Base-by-base conservation (phyloP, 2,113 vertebrate genomes). In the Leptobrachium ailaonicum region DNA sequence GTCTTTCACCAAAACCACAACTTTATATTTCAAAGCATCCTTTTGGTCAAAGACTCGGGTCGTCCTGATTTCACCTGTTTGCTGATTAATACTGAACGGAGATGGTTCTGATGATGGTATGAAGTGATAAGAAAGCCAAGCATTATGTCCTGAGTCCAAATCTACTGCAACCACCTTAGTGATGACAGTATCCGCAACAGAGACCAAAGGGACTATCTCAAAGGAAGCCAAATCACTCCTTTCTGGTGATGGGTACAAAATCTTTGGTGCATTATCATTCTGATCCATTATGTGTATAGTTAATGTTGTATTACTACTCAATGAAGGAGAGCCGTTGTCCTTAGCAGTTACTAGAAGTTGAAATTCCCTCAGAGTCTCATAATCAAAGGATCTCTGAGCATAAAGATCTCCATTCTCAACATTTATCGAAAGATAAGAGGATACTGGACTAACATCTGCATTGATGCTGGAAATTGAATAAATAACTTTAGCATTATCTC, bases 251-350 rank as follows among this genome's bases (percentile, higher is more conserved):
- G 96, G 95, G 70, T 96, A 92, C 14, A 96, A 89, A 73, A 97
- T 86, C 60, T 72, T 83, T 10, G 95, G 96, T 2, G 89, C 83
- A 75, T 97, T 96, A 88, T 97, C 96, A 0, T 97, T 97, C 82
- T 92, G 87, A 67, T 97, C 96, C 75, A 94, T 82, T 50, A 97
- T 87, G 2, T 95, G 95, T 53, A 97, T 90, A 0, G 95, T 92
- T 75, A 97, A 90, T 7, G 79, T 76, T 11, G 94, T 85, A 2
- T 95, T 96, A 56, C 94, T 88, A 43, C 89, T 92, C 80, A 90
- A 87, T 0, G 86, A 69, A 1, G 95, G 71, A 5, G 86, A 58
- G 1, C 83, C 86, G 8, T 85, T 7, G 41, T 69, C 67, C 45
- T 69, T 69, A 2, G 42, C 67, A 5, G 43, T 44, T 10, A 69